Conservation (phyloP, 1,140 invertebrate genomes). For the Ooceraea biroi region DNA sequence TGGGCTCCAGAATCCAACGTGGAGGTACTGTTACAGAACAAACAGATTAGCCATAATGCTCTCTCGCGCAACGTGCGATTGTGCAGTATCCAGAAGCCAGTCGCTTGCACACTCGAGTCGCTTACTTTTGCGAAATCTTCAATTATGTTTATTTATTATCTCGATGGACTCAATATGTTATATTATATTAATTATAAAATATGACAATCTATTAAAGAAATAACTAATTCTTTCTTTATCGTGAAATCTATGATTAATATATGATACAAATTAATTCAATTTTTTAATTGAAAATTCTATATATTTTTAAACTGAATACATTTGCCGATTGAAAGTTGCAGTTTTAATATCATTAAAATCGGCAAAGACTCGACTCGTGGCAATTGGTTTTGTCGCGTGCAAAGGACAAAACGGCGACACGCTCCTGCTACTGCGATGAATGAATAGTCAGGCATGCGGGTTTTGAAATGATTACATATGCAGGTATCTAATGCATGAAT, state of each 20-base stretch:
- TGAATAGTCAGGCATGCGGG: slow-evolving; percentile 65
- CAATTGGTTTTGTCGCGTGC: slow-evolving; percentile 60
- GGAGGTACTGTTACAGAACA: slow-evolving; percentile 93
- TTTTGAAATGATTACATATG: slow-evolving; percentile 66
- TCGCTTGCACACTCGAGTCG: slow-evolving; percentile 48
- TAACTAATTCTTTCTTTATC: slow-evolving; percentile 1
- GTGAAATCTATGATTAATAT: background rate
- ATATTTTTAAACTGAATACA: background rate
- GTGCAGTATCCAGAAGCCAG: slow-evolving; percentile 69
- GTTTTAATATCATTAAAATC: background rate
- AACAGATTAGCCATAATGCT: slow-evolving; percentile 44
- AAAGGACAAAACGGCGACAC: slow-evolving; percentile 63
- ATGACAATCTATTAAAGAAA: background rate
- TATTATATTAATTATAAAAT: background rate
- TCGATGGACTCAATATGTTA: too few species aligned
- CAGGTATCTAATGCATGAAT: slow-evolving; percentile 70
- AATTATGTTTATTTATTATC: background rate
- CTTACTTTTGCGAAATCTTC: background rate
- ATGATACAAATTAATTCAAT: background rate
- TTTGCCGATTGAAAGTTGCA: background rate
- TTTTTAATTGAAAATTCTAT: background rate
- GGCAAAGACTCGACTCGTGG: slow-evolving; percentile 31
- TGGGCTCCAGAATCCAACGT: slow-evolving; percentile 98
- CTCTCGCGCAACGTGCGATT: slow-evolving; percentile 32
- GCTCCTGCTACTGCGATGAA: slow-evolving; percentile 69